Percentiles rank a stretch among this genome's conserved stretches.
Conservation (phyloP, 30 jellyfish, hydroid and myxozoan species). For the Mastigias papua region DNA sequence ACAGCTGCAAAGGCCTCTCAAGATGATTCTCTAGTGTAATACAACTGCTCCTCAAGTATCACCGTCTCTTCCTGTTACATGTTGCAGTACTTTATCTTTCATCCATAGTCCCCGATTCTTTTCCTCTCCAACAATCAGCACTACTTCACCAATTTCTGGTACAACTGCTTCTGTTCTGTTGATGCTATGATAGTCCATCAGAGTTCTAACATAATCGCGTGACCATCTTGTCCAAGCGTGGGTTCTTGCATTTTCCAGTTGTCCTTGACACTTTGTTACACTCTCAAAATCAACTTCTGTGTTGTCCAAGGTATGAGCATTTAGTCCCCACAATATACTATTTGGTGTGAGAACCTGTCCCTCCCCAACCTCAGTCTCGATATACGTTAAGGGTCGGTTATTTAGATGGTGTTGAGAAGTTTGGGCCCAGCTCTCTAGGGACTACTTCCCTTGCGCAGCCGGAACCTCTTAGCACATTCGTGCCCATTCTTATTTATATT, state of each 20-base stretch:
- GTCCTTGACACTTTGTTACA: slow-evolving; percentile 41
- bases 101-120: no score
- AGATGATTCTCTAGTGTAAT: slow-evolving; percentile 51
- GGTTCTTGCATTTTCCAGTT: slow-evolving; percentile 44
- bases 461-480: no score
- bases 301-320: slow-evolving; percentile 33
- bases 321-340: slow-evolving; percentile 57
- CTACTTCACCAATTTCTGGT: slow-evolving; percentile 48
- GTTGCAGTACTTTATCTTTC: no score
- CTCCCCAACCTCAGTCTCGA: no score
- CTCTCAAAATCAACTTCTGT: slow-evolving; percentile 20
- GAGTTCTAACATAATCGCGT: slow-evolving; percentile 14
- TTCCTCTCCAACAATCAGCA: slow-evolving; percentile 50
- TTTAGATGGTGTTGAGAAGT: no score
- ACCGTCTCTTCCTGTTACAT: no score
- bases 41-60: slow-evolving; percentile 37
- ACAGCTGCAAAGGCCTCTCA: slow-evolving; percentile 54
- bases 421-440: no score
- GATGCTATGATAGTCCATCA: slow-evolving; percentile 50
- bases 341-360: no score
- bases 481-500: no score
- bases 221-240: slow-evolving; percentile 60
- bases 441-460: no score
- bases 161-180: slow-evolving; percentile 20
- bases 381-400: no score